A percentile compares a stretch with the other conserved stretches of the same genome.
These are phyloP conservation scores for Pterocles orientalis DNA, from an alignment of 2,113 vertebrate genomes.

Conservation along the genomic window DNA sequence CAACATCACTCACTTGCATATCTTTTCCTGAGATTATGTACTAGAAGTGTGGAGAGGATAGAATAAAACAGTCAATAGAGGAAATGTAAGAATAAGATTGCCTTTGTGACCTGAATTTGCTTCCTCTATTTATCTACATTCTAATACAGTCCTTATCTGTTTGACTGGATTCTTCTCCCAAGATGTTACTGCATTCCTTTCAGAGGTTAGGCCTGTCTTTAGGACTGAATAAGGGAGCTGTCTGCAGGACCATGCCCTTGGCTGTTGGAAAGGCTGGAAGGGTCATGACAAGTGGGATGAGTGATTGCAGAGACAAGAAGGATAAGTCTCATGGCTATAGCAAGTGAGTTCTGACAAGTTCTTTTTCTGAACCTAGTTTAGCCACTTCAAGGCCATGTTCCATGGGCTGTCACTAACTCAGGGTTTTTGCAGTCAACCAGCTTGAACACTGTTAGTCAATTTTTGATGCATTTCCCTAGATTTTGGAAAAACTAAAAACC, in stretches of 20 bases:
- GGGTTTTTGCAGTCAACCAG: background rate
- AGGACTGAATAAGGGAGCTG: background rate
- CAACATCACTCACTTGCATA: background rate
- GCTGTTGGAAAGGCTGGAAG: background rate
- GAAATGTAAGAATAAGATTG: background rate
- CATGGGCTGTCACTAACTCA: background rate
- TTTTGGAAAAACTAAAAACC: background rate
- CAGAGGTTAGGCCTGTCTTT: background rate
- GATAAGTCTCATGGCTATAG: background rate
- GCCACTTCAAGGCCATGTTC: background rate
- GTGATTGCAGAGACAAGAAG: background rate
- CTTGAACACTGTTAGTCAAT: background rate
- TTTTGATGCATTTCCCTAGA: background rate
- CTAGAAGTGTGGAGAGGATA: background rate
- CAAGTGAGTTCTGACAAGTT: background rate
- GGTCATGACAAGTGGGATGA: fast-evolving
- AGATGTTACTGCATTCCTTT: background rate
- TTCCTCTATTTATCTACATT: background rate
- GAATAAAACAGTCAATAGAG: background rate
- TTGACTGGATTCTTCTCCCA: background rate
- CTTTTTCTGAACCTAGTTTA: background rate
- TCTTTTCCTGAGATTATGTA: background rate
- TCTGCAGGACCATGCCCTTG: background rate
- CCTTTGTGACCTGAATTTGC: background rate
- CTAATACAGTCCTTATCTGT: background rate